Conservation (phyloP, 2,113 vertebrate species). For the Callipepla squamata region DNA sequence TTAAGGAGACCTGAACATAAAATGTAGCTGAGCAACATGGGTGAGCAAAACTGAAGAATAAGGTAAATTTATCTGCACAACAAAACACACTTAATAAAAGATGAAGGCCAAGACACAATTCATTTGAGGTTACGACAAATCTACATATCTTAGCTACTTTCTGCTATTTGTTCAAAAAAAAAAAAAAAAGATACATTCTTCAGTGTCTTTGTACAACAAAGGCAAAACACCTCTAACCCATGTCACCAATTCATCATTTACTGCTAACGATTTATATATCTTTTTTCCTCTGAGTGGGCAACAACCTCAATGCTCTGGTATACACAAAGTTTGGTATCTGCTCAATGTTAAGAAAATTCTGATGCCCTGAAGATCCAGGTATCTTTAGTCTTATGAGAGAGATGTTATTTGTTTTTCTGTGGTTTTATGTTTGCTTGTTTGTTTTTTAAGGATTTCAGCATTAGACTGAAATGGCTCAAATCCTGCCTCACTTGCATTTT, state of each 20-base stretch:
- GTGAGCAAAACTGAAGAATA: neutral
- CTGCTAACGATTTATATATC: neutral
- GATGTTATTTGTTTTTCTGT: fast-evolving
- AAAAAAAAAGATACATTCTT: neutral
- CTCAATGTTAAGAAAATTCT: neutral
- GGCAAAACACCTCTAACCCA: neutral
- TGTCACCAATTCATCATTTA: neutral
- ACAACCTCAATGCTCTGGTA: neutral
- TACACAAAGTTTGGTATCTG: neutral
- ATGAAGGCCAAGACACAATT: neutral
- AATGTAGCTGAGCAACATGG: neutral
- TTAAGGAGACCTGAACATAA: neutral
- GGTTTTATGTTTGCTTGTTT: neutral
- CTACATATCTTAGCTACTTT: neutral
- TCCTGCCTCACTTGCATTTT: neutral
- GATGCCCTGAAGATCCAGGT: neutral
- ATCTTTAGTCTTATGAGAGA: neutral
- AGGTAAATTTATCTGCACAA: neutral
- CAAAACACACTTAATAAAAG: neutral
- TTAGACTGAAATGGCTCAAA: neutral
- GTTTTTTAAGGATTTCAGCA: neutral
- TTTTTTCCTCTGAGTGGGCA: neutral
- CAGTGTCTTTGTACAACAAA: neutral
- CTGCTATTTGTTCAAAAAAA: neutral
- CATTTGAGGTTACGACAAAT: neutral